phyloP scores from a whole-genome alignment of 2,113 vertebrate species.

The Mesembrinibis cayennensis region DNA sequence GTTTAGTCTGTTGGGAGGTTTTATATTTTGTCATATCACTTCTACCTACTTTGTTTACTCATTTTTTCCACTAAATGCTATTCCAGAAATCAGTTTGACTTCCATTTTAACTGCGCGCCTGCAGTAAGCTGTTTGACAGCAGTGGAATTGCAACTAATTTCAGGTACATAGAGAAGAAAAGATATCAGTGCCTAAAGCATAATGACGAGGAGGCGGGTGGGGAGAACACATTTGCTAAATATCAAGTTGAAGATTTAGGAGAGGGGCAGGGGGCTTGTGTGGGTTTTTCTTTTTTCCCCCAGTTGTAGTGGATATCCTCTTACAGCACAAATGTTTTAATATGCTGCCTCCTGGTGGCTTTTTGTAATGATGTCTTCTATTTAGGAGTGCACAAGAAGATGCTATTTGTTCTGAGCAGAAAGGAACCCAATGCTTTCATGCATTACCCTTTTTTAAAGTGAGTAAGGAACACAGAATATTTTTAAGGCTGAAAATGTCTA shows the following conservation, averaged over 20 bases:
- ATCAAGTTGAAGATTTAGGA: not conserved
- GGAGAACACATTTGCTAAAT: not conserved
- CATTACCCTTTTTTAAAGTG: not conserved
- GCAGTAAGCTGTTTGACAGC: not conserved
- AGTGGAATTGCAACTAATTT: not conserved
- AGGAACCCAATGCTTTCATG: not conserved
- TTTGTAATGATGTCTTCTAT: not conserved
- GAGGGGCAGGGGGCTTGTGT: no score
- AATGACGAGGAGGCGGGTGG: fast-evolving
- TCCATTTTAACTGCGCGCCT: not conserved
- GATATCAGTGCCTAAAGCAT: not conserved
- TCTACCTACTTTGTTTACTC: not conserved
- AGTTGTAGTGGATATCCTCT: not conserved
- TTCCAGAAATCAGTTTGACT: conserved; percentile 17
- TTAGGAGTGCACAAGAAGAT: not conserved
- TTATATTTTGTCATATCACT: not conserved
- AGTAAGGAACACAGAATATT: not conserved
- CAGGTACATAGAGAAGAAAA: not conserved
- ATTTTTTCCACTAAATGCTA: not conserved
- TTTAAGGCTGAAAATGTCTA: not conserved
- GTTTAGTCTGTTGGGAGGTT: not conserved
- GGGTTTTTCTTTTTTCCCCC: no score
- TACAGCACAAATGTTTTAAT: not conserved
- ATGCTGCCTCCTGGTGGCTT: conserved; percentile 51
- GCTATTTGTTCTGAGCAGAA: not conserved